A percentile compares a stretch with the other conserved stretches of the same genome.
Conservation (phyloP, 2,797 vertebrate species). For the Chloroceryle inda region DNA sequence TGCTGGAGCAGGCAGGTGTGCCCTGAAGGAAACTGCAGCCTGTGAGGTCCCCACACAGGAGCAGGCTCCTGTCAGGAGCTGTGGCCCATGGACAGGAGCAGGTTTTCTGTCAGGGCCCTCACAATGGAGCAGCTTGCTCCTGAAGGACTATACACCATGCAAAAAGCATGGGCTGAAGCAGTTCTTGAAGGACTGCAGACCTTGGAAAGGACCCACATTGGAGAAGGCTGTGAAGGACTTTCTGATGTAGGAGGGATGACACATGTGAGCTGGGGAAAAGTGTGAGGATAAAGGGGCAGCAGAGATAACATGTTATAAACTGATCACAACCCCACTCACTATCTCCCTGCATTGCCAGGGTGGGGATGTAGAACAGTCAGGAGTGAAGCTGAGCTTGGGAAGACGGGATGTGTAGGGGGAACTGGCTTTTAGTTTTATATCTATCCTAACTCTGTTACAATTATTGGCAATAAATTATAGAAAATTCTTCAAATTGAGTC, state of each 20-base stretch:
- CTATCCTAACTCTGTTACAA: background rate
- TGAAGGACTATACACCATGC: background rate
- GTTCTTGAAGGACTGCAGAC: background rate
- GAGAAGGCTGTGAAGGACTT: background rate
- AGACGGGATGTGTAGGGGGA: background rate
- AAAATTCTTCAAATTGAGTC: background rate
- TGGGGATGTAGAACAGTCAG: background rate
- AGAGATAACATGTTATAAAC: background rate
- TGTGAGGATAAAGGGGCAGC: background rate
- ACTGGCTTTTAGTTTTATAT: background rate
- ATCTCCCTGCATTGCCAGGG: accelerated
- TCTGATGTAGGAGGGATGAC: background rate
- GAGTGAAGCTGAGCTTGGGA: background rate
- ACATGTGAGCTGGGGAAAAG: background rate
- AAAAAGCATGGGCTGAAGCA: background rate
- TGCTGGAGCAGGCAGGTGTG: background rate
- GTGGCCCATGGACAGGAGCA: background rate
- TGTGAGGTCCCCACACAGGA: background rate
- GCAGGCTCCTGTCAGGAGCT: background rate
- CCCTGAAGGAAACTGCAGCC: background rate
- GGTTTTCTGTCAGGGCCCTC: background rate
- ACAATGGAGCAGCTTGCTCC: background rate
- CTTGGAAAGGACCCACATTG: background rate
- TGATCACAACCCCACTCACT: background rate
- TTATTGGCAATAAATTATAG: background rate